Conservation (phyloP, 2,888 invertebrate species). For the Paralinhomoeus sp. region DNA sequence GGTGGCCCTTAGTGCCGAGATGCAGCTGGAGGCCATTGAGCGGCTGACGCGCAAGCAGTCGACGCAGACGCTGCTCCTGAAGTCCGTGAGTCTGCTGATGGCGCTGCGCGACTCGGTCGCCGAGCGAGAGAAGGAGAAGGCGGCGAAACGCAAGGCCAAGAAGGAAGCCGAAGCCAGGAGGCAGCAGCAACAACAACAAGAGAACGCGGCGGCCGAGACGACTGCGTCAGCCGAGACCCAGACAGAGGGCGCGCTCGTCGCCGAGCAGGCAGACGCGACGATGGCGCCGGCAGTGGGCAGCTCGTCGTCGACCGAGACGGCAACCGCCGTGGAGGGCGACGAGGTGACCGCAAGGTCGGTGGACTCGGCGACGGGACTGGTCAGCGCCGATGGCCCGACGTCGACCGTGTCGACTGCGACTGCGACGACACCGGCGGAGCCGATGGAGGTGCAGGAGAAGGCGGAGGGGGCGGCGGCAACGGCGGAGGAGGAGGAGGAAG, state of each 20-base stretch:
- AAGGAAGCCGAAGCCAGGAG: too few relatives aligned
- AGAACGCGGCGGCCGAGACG: slow-evolving; percentile 4
- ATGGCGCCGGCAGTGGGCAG: too few relatives aligned
- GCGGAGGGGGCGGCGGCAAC: slow-evolving; percentile 1
- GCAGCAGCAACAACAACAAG: slow-evolving; percentile 3
- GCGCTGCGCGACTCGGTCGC: slow-evolving; percentile 1
- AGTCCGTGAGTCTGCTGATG: neutral
- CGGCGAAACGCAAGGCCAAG: slow-evolving; percentile 2
- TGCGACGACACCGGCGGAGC: neutral
- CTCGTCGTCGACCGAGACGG: neutral
- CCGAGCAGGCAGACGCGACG: too few relatives aligned
- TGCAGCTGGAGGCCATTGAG: too few relatives aligned
- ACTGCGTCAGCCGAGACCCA: slow-evolving; percentile 9
- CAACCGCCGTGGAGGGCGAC: neutral
- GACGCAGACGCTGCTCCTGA: slow-evolving; percentile 4
- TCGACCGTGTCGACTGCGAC: neutral
- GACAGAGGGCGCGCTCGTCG: slow-evolving; percentile 2
- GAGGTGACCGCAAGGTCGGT: neutral
- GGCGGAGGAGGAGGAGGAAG: slow-evolving; percentile 21
- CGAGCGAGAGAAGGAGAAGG: neutral
- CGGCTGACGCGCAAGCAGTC: neutral
- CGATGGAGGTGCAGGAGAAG: slow-evolving; percentile 1
- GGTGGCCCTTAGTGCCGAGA: too few relatives aligned
- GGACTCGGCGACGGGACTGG: too few relatives aligned
- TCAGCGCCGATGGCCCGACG: too few relatives aligned